Percentiles rank a stretch among this genome's conserved stretches.
phyloP scores from a whole-genome alignment of 1,140 invertebrate genomes.

The Stegodyphus mimosarum region DNA sequence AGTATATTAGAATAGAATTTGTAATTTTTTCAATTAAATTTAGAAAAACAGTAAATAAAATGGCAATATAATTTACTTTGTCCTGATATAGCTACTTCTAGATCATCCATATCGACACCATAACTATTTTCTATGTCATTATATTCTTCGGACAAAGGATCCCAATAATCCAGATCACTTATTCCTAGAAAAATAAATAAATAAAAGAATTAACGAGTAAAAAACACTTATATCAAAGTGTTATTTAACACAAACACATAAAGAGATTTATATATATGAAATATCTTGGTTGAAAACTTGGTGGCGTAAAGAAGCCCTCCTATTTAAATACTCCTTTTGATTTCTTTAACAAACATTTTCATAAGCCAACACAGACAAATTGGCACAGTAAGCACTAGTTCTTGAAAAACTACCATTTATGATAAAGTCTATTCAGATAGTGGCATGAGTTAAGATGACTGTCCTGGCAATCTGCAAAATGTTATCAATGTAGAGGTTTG shows the following conservation, averaged over 20 bases:
- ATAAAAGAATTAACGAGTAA: background rate
- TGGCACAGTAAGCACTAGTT: too few species aligned
- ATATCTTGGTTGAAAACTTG: too few species aligned
- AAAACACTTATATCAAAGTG: background rate
- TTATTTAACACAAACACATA: background rate
- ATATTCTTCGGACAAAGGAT: constrained; percentile 67
- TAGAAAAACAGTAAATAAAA: background rate
- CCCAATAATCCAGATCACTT: constrained; percentile 60
- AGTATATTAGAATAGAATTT: background rate
- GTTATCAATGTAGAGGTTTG: too few species aligned
- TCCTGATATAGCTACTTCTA: constrained; percentile 65
- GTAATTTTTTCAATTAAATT: background rate
- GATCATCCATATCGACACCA: constrained; percentile 66
- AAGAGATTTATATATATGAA: too few species aligned
- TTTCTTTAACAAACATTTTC: too few species aligned
- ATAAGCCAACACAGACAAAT: too few species aligned
- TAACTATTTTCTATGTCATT: constrained; percentile 66
- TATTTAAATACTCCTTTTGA: too few species aligned
- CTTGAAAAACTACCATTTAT: too few species aligned
- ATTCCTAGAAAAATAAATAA: constrained; percentile 16
- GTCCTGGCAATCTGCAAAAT: too few species aligned
- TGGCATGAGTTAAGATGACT: too few species aligned
- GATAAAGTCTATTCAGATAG: too few species aligned
- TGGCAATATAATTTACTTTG: constrained; percentile 64
- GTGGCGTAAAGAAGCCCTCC: too few species aligned